A percentile compares a stretch with the other conserved stretches of the same genome.
Evolutionary conservation across 2,113 vertebrate species (phyloP).

Genomic region (Sturnus vulgaris): DNA sequence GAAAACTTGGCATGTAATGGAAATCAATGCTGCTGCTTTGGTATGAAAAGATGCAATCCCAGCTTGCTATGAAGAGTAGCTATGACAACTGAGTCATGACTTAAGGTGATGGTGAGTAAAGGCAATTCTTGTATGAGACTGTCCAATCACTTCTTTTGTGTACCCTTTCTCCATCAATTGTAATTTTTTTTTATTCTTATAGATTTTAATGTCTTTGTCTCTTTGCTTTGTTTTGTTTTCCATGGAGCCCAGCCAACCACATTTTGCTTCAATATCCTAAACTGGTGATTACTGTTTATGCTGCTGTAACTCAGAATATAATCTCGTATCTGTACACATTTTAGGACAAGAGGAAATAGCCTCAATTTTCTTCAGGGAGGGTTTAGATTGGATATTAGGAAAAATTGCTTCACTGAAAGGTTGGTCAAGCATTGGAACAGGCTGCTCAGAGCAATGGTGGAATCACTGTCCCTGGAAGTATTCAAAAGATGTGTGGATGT

Average conservation of each 20-base stretch:
- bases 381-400: background rate
- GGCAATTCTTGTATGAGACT: background rate
- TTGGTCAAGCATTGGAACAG: background rate
- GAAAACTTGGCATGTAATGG: background rate
- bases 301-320: background rate
- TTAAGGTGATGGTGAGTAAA: background rate
- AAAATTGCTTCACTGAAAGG: background rate
- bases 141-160: background rate
- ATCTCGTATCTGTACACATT: background rate
- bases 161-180: background rate
- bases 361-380: background rate
- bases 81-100: background rate
- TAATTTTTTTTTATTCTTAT: background rate
- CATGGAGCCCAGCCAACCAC: background rate
- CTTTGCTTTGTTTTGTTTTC: background rate
- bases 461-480: background rate
- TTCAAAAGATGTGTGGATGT: background rate
- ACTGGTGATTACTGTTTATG: background rate
- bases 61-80: background rate
- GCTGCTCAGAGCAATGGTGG: background rate
- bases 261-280: background rate
- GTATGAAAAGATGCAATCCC: background rate
- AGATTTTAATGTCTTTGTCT: background rate
- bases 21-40: rapidly evolving
- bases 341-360: background rate